Percentiles rank a stretch among this genome's conserved stretches.
Conservation (phyloP, 2,797 vertebrate genomes). For the Pseudocheirus occidentalis region DNA sequence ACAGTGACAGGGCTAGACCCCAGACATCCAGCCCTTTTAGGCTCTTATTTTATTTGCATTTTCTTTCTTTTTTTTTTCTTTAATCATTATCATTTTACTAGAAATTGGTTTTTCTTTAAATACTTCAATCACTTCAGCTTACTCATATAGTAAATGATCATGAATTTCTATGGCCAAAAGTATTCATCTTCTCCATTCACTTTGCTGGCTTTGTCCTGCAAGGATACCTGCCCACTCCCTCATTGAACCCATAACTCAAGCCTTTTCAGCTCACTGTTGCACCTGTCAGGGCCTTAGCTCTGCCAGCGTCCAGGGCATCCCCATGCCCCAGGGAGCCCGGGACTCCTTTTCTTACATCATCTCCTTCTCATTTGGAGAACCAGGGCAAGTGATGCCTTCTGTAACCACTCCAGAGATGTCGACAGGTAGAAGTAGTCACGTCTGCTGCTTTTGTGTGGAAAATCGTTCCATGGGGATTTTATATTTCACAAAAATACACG, state of each 20-base stretch:
- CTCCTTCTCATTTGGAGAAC: neutral
- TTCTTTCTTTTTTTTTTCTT: neutral
- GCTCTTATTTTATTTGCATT: neutral
- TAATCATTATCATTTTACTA: neutral
- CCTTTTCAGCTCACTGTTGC: neutral
- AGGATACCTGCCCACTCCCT: neutral
- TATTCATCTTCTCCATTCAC: neutral
- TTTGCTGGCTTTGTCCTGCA: neutral
- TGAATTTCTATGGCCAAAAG: neutral
- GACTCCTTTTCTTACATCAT: neutral
- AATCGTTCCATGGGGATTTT: neutral
- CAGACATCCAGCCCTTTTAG: neutral
- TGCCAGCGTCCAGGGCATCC: rapidly evolving
- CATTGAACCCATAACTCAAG: neutral
- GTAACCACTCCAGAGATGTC: neutral
- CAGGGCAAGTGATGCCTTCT: neutral
- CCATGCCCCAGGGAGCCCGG: neutral
- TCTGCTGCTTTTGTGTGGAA: neutral
- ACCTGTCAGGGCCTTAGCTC: neutral
- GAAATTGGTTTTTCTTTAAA: neutral
- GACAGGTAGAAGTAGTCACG: neutral
- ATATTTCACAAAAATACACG: neutral
- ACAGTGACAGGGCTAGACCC: neutral
- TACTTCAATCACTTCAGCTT: neutral
- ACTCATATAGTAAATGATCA: neutral